Evolutionary conservation across 2,888 invertebrate genomes (phyloP).

Genomic region (Graphium colonna): DNA sequence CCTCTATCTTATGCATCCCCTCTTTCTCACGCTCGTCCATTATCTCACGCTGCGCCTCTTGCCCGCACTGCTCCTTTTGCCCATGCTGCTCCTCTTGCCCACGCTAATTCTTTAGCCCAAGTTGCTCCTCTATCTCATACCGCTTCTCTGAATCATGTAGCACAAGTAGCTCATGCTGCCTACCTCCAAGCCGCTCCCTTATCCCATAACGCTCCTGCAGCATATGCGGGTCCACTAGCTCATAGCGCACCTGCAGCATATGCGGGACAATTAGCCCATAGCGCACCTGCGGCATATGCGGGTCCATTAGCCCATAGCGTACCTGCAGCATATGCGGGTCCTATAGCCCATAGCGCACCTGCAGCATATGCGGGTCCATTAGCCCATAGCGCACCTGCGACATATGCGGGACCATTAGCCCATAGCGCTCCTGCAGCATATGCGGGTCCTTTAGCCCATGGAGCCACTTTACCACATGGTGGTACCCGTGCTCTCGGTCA

Average conservation of each 20-base stretch:
- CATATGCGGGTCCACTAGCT: slow-evolving; percentile 24
- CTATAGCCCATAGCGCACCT: slow-evolving; percentile 31
- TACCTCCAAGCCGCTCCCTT: no score
- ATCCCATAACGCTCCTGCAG: slow-evolving; percentile 33
- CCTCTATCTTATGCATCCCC: slow-evolving; percentile 28
- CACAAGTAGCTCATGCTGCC: slow-evolving; percentile 26
- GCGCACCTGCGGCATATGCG: slow-evolving; percentile 19
- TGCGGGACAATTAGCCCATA: slow-evolving; percentile 17
- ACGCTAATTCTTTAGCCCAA: slow-evolving; percentile 25
- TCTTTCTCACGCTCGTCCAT: slow-evolving; percentile 32
- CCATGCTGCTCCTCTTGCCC: slow-evolving; percentile 37
- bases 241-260: slow-evolving; percentile 17
- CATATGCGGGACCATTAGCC: slow-evolving; percentile 33
- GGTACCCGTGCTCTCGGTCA: slow-evolving; percentile 30
- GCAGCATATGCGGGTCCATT: slow-evolving; percentile 33
- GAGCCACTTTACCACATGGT: background rate
- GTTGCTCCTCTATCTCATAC: slow-evolving; percentile 21
- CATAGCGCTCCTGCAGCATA: slow-evolving; percentile 25
- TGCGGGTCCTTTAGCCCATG: slow-evolving; percentile 22
- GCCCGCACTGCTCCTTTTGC: slow-evolving; percentile 33
- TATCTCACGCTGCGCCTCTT: slow-evolving; percentile 34
- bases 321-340: slow-evolving; percentile 33
- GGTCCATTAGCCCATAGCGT: slow-evolving; percentile 26
- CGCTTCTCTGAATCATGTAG: slow-evolving; percentile 20
- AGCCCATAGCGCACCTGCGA: slow-evolving; percentile 34